A percentile compares a stretch with the other conserved stretches of the same genome.
These are phyloP conservation scores for Eledona agricola DNA, from an alignment of 2,888 invertebrate species.

Conservation along the genomic window DNA sequence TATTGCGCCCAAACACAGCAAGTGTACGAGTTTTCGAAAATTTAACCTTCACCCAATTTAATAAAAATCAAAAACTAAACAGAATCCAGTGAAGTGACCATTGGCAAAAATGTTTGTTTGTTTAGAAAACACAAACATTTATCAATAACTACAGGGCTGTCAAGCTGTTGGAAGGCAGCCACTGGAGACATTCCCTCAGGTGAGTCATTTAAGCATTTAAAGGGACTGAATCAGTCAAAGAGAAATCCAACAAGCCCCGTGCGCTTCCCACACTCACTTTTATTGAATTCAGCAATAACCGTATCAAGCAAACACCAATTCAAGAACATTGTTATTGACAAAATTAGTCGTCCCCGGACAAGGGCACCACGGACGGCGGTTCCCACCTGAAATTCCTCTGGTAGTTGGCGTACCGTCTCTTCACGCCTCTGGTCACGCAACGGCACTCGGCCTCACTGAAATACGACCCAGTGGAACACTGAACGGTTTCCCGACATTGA, in stretches of 20 bases:
- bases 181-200: constrained; percentile 16
- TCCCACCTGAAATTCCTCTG: constrained; percentile 17
- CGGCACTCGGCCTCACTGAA: constrained; percentile 69
- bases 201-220: constrained; percentile 36
- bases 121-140: constrained; percentile 11
- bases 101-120: constrained; percentile 24
- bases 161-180: constrained; percentile 5
- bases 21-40: constrained; percentile 20
- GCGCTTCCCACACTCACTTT: neutral
- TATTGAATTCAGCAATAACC: neutral
- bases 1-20: constrained; percentile 2
- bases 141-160: constrained; percentile 15
- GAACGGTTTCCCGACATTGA: constrained; percentile 65
- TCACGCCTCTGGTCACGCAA: constrained; percentile 59
- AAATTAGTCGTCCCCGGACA: constrained; percentile 11
- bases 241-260: neutral
- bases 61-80: constrained; percentile 7
- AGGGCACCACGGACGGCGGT: constrained; percentile 11
- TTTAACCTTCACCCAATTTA: constrained; percentile 29
- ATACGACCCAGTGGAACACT: constrained; percentile 70
- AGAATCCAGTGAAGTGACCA: constrained; percentile 11
- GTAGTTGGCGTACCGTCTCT: constrained; percentile 39
- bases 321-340: no score
- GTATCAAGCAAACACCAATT: no score
- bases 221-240: constrained; percentile 13